These are phyloP conservation scores for Lethenteron camtschaticum DNA, from an alignment of 2,113 vertebrate genomes.

Conservation along the genomic window DNA sequence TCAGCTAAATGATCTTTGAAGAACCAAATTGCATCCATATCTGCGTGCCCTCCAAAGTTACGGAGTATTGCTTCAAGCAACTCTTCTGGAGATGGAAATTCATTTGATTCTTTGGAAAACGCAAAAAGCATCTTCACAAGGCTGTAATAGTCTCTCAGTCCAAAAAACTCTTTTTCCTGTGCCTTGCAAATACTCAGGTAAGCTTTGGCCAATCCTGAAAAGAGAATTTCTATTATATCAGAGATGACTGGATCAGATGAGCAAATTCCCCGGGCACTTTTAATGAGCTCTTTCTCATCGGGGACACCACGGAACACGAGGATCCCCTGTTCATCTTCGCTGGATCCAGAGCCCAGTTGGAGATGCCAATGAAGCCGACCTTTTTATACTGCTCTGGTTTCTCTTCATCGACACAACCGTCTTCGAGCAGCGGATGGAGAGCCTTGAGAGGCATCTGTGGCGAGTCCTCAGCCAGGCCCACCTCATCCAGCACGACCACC, in stretches of 20 bases:
- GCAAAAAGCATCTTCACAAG: slow-evolving; percentile 34
- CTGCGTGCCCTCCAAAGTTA: slow-evolving; percentile 70
- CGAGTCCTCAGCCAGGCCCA: slow-evolving; percentile 37
- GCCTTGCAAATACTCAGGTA: slow-evolving; percentile 26
- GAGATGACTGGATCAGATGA: slow-evolving; percentile 16
- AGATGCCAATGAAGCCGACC: slow-evolving; percentile 40
- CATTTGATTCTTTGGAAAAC: slow-evolving; percentile 16
- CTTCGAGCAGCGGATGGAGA: slow-evolving; percentile 36
- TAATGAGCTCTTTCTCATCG: slow-evolving; percentile 27
- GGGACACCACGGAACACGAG: slow-evolving; percentile 35
- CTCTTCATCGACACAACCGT: slow-evolving; percentile 34
- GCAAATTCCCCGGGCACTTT: slow-evolving; percentile 36
- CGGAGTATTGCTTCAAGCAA: slow-evolving; percentile 42
- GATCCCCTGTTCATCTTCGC: slow-evolving; percentile 43
- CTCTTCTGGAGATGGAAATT: slow-evolving; percentile 24
- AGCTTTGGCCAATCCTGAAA: slow-evolving; percentile 24
- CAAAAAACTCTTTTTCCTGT: slow-evolving; percentile 29
- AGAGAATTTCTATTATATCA: slow-evolving; percentile 23
- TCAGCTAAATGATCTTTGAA: slow-evolving; percentile 20
- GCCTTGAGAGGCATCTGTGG: slow-evolving; percentile 41
- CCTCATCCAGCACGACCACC: slow-evolving; percentile 37
- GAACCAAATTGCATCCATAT: slow-evolving; percentile 32
- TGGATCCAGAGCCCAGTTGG: slow-evolving; percentile 43
- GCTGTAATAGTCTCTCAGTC: slow-evolving; percentile 36
- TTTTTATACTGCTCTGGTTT: slow-evolving; percentile 28